phyloP scores from a whole-genome alignment of 1,140 invertebrate species.

The Druon quercuslanigerum region DNA sequence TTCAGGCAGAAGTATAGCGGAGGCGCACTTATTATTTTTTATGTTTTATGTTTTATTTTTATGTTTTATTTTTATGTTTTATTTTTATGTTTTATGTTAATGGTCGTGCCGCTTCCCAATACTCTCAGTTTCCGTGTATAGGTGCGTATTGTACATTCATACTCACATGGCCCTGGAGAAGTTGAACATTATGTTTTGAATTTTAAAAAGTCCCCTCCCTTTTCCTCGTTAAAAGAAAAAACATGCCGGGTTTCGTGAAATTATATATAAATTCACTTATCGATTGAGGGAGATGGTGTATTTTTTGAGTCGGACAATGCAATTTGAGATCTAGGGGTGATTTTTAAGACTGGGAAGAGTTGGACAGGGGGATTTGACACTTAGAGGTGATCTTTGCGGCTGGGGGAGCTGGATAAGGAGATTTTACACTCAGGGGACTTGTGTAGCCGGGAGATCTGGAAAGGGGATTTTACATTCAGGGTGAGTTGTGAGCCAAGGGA shows the following conservation, averaged over 20 bases:
- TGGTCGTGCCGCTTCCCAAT: constrained; percentile 51
- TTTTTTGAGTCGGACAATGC: no score
- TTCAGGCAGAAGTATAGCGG: constrained; percentile 29
- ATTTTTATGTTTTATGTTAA: constrained; percentile 75
- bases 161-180: constrained; percentile 69
- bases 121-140: not conserved
- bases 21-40: constrained; percentile 68
- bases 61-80: constrained; percentile 75
- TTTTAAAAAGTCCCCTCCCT: constrained; percentile 60
- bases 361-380: no score
- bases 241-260: not conserved
- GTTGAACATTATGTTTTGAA: constrained; percentile 71
- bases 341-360: no score
- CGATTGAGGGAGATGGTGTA: not conserved
- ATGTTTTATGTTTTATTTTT: constrained; percentile 73
- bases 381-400: no score
- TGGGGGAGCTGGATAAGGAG: no score
- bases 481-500: no score
- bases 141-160: constrained; percentile 3
- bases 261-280: not conserved
- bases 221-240: constrained; percentile 10
- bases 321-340: no score
- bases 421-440: no score
- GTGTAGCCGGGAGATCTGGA: no score
- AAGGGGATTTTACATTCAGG: no score